Conservation (phyloP, 1,140 invertebrate genomes). For the Orchesella cincta region DNA sequence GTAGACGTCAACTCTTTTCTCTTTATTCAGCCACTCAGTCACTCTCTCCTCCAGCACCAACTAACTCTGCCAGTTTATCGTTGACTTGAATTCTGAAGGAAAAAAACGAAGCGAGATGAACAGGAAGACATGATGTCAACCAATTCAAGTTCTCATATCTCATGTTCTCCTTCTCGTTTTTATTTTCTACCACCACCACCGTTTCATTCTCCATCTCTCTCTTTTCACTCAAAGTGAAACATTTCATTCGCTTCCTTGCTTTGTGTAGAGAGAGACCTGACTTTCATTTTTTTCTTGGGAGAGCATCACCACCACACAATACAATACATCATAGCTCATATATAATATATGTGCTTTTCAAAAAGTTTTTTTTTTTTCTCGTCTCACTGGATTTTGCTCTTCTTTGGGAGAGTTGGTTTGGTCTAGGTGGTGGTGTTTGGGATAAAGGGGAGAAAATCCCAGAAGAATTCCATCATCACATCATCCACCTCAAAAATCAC, state of each 20-base stretch:
- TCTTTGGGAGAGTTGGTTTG: not conserved
- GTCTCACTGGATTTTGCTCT: conserved; percentile 1
- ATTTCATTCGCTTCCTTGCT: not conserved
- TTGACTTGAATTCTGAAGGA: not conserved
- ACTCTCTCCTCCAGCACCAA: not conserved
- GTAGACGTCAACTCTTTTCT: not conserved
- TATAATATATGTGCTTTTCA: not conserved
- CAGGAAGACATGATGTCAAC: conserved; percentile 13
- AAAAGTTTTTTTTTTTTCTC: not conserved
- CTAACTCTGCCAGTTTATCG: not conserved
- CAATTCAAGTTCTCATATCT: not conserved
- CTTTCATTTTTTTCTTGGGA: not conserved
- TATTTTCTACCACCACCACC: not conserved
- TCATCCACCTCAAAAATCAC: conserved; percentile 15
- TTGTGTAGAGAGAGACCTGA: no score
- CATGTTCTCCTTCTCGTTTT: conserved; percentile 2
- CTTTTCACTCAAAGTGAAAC: not conserved
- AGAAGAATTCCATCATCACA: conserved; percentile 18
- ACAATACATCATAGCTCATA: no score
- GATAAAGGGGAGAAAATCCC: conserved; percentile 13
- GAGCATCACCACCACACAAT: no score
- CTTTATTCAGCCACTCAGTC: not conserved
- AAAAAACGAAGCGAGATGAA: conserved; percentile 8
- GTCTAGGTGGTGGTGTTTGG: conserved; percentile 3
- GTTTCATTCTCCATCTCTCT: not conserved